Conservation (phyloP, 2,113 vertebrate genomes). For the Canis aureus region DNA sequence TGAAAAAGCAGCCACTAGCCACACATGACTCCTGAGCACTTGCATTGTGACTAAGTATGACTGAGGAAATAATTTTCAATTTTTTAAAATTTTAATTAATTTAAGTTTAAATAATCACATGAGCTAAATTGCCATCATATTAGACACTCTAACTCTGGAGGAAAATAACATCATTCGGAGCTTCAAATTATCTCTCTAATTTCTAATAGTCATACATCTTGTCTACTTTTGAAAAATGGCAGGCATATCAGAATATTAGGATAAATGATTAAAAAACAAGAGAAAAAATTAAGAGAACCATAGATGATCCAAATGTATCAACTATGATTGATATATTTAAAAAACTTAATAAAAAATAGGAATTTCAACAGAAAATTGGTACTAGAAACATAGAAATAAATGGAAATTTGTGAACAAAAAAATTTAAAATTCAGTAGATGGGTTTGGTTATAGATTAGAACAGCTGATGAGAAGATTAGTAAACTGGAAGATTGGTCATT, state of each 20-base stretch:
- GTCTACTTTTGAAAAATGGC: background rate
- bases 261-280: background rate
- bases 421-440: background rate
- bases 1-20: background rate
- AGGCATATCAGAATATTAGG: background rate
- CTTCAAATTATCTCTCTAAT: background rate
- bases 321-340: background rate
- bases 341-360: conserved; percentile 2
- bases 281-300: background rate
- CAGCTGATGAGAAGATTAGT: background rate
- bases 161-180: background rate
- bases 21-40: background rate
- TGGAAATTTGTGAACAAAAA: background rate
- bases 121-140: background rate
- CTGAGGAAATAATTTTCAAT: background rate
- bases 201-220: background rate
- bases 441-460: background rate
- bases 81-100: background rate
- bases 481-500: background rate
- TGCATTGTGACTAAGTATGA: background rate
- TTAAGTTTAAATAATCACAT: background rate
- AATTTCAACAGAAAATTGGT: background rate
- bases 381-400: background rate
- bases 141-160: background rate
- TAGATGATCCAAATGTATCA: background rate